These are phyloP conservation scores for Pholis gunnellus DNA, from an alignment of 2,113 vertebrate species.

Conservation along the genomic window DNA sequence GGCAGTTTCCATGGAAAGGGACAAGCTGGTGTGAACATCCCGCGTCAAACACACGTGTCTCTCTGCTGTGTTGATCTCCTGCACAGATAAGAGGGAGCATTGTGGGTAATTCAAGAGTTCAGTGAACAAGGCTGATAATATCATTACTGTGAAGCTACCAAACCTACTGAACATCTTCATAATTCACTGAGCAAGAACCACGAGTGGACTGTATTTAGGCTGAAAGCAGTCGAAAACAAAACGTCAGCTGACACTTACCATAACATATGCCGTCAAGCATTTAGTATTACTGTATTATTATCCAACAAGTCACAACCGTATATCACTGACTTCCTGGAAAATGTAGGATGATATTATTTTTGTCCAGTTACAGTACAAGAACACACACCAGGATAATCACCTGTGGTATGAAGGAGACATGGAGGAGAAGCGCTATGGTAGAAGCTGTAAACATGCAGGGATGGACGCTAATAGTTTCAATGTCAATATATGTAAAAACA, in stretches of 20 bases:
- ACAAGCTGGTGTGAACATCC: slow-evolving; percentile 88
- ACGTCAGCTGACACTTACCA: not conserved
- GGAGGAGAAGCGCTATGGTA: not conserved
- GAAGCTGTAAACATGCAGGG: not conserved
- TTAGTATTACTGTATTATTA: not conserved
- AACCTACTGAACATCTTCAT: not conserved
- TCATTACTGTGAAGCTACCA: not conserved
- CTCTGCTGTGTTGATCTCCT: slow-evolving; percentile 91
- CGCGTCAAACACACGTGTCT: slow-evolving; percentile 91
- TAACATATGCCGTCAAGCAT: not conserved
- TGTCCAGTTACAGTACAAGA: not conserved
- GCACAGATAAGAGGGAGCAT: not conserved
- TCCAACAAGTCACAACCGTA: not conserved
- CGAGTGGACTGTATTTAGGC: not conserved
- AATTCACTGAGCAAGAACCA: not conserved
- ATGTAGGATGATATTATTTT: not conserved
- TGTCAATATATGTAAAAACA: too few species aligned
- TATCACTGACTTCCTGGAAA: not conserved
- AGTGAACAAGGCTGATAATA: not conserved
- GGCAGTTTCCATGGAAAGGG: slow-evolving; percentile 88
- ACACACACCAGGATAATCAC: not conserved
- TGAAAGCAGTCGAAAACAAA: not conserved
- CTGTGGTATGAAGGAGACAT: not conserved
- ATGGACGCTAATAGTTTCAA: too few species aligned
- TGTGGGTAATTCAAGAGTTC: not conserved